Percentiles rank a stretch among this genome's conserved stretches.
Evolutionary conservation across 2,113 vertebrate species (phyloP).

Genomic region (Apodemus sylvaticus): DNA sequence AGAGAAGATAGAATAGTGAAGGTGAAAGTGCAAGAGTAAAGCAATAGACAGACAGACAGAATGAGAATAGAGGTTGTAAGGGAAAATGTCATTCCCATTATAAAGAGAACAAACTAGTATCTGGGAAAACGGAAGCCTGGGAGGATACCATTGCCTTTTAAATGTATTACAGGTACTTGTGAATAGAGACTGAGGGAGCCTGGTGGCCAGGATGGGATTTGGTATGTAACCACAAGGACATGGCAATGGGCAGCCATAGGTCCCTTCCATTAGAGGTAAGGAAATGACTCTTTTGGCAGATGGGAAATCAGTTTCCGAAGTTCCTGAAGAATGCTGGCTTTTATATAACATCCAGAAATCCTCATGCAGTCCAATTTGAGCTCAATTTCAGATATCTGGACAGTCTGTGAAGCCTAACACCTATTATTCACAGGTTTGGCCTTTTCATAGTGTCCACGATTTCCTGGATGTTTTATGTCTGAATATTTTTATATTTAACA

Average conservation of each 20-base stretch:
- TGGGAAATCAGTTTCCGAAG: not conserved
- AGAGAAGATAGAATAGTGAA: not conserved
- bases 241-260: not conserved
- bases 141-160: not conserved
- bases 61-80: too few relatives aligned
- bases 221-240: not conserved
- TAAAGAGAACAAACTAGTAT: too few relatives aligned
- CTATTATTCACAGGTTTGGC: not conserved
- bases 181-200: not conserved
- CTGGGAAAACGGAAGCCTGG: not conserved
- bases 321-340: not conserved
- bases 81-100: too few relatives aligned
- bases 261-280: not conserved
- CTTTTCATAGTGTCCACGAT: not conserved
- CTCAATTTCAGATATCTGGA: not conserved
- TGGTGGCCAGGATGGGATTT: not conserved
- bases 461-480: not conserved
- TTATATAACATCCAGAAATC: not conserved
- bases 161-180: not conserved
- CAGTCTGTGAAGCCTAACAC: not conserved
- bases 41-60: not conserved
- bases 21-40: not conserved
- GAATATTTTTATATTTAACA: not conserved
- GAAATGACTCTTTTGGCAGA: not conserved
- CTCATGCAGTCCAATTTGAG: not conserved